Base-by-base conservation (phyloP, 2,797 vertebrate species). In the Prunella strophiata region DNA sequence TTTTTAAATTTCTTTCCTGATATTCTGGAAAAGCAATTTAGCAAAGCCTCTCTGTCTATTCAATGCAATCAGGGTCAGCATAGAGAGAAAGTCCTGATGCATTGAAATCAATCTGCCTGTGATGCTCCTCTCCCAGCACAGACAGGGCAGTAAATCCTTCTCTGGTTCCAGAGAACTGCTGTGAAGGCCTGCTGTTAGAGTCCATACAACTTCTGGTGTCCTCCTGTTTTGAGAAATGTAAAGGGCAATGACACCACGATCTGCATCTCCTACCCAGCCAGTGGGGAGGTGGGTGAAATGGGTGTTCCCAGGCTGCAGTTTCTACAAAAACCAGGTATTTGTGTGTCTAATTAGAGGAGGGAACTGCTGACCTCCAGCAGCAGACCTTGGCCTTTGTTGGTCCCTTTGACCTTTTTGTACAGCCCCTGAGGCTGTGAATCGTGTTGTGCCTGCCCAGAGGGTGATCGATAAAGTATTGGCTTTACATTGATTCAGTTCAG, bases 21-120 rank as follows among this genome's bases (percentile, higher is more conserved):
- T 48, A 42, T 71, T 89, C 70, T 95, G 72, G 62, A 76, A 82
- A 94, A 97, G 76, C 51, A 57, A 82, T 84, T 95, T 61, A 62
- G 68, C 66, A 95, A 89, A 52, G 51, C 42, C 15, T 50, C 38
- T 72, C 63, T 86, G 50, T 43, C 57, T 43, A 20, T 88, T 90
- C 78, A 76, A 11, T 43, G 26, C 22, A 89, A 7, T 52, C 80
- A 67, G 12, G 88, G 48, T 21, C 9, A 20, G 43, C 68, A 52
- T 3, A 75, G 68, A 62, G 43, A 91, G 55, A 83, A 95, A 91
- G 40, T 74, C 50, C 75, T 88, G 85, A 72, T 23, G n/a, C 75
- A 62, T 1, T 83, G 85, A 89, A 94, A 82, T 72, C 59, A 75
- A 5, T 85, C 72, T 81, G 45, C 26, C 32, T 68, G n/a, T 57